Base-by-base conservation (phyloP, 2,113 vertebrate genomes). In the Cyphomyrus discorhynchus region DNA sequence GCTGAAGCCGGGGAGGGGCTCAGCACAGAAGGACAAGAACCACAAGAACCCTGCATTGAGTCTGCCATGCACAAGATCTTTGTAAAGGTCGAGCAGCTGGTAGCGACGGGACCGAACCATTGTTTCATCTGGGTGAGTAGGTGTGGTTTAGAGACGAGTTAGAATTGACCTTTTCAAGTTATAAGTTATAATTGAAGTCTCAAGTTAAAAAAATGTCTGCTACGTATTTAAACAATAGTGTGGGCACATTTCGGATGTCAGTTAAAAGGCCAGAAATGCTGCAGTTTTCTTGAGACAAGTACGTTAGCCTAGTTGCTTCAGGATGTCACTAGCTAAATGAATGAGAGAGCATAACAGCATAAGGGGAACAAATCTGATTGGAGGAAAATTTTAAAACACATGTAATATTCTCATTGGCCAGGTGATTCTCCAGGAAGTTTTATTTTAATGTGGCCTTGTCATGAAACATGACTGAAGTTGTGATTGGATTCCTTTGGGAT, bases 51-150 rank as follows among this genome's bases (percentile, higher is more conserved):
- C 49, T 88, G 92, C 31, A 88, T 91, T 35, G 91, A 89, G 86
- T 87, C 92, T 1, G 87, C 88, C 27, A 92, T 93, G 91, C 87
- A 89, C 45, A 91, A 90, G 52, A 84, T 94, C 80, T 95, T 94
- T 83, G 87, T 87, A 52, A 93, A 93, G 27, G 91, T 95, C 13
- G 91, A 92, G 90, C 88, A 74, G 0, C 90, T 93, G 7, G 47
- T 89, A n/a, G 91, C 77, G 3, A 90, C 84, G 0, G 92, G 92
- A 91, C 87, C 91, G 17, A 91, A 82, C 80, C 92, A 82, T 62
- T 87, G 91, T 10, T 86, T 95, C 7, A 91, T 88, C 6, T 89
- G 95, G 95, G 95, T 96, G 31, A 95, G 46, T 31, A 19, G 31
- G 24, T 42, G 42, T 74, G 39, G 8, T 62, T 85, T 31, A 19